Base-by-base conservation (phyloP, 2,797 vertebrate species). In the Spea hammondii region DNA sequence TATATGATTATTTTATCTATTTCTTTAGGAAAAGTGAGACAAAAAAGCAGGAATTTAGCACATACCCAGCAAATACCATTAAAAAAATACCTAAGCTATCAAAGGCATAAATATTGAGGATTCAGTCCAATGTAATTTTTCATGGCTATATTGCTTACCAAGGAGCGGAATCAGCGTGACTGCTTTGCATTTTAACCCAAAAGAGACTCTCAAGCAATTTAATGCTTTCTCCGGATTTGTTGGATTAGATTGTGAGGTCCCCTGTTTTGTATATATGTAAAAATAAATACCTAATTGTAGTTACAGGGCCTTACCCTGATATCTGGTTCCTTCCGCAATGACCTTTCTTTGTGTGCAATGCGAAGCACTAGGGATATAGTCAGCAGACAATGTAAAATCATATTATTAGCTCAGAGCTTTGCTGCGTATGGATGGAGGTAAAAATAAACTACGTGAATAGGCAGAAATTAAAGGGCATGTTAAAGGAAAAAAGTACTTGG, bases 241-340 rank as follows among this genome's bases (percentile, higher is more conserved):
- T 32, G 32, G 32, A 32, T 32, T 32, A 32, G 32, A 32, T 32
- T 32, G 32, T 32, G 3, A 32, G 32, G 32, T 32, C 32, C 32
- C 32, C 32, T 32, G 32, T 32, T 32, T 32, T 32, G 32, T 32
- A 32, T 32, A 32, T 32, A 32, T 55, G 50, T 75, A 48, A 66
- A 75, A 55, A 76, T 76, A 57, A 65, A 53, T 49, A 68, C 53
- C 65, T 17, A 48, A 67, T 14, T 67, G 50, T 76, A 65, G 44
- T 68, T 67, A 76, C 53, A 57, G 51, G 55, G 53, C 32, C 51
- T 76, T 67, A 76, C 57, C 67, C 57, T 76, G 74, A 65, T 53
- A 67, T 50, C 47, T 7, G 1, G 48, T 11, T 45, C 0, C 60
- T 47, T 13, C 17, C 45, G 8, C 62, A 66, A 55, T 50, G 57